Conservation (phyloP, 37 sponge, comb jelly and placozoan genomes). For the Mnemiopsis leidyi region DNA sequence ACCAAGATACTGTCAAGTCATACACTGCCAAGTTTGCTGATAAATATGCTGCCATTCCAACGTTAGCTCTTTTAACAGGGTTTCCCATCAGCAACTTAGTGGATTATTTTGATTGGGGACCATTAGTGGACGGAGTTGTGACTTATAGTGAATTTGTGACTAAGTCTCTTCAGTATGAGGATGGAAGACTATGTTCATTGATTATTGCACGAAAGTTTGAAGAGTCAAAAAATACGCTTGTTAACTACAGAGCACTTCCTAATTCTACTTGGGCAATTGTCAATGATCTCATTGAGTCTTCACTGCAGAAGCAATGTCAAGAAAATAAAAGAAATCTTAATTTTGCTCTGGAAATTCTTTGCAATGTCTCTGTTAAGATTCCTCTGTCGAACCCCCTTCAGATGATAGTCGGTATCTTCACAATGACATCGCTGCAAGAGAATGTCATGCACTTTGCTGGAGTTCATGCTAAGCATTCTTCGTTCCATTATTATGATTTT, state of each 20-base stretch:
- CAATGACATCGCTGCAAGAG: neutral
- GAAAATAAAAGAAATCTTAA: neutral
- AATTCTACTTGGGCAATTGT: neutral
- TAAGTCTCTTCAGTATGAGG: neutral
- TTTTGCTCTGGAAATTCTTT: conserved; percentile 22
- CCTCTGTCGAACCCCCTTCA: conserved; percentile 35
- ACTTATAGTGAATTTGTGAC: neutral
- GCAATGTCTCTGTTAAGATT: neutral
- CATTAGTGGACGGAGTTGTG: neutral
- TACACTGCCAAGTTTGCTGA: neutral
- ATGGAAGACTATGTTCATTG: neutral
- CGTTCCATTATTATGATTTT: neutral
- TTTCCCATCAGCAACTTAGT: conserved; percentile 19
- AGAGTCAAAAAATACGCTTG: neutral
- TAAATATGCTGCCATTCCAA: neutral
- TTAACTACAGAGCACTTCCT: neutral
- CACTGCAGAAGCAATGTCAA: neutral
- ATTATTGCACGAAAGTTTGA: conserved; percentile 26
- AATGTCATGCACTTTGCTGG: conserved; percentile 29
- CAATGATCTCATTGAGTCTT: conserved; percentile 14
- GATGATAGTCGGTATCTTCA: neutral
- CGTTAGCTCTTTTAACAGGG: neutral
- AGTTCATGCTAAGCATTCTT: neutral
- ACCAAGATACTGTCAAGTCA: neutral
- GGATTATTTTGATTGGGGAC: conserved; percentile 23